These are phyloP conservation scores for Tetragnatha montana DNA, from an alignment of 2,888 invertebrate species.

Conservation along the genomic window DNA sequence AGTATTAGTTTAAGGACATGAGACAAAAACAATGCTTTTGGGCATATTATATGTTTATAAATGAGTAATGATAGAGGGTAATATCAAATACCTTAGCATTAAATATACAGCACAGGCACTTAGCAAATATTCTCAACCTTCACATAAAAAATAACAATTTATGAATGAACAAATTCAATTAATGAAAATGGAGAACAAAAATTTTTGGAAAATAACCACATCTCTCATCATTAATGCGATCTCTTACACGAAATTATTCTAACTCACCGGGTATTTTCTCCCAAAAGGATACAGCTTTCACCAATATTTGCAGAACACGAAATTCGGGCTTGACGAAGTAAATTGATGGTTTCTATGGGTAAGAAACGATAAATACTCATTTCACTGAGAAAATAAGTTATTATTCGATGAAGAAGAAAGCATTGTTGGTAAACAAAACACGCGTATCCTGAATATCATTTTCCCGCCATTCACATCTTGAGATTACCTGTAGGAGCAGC, in stretches of 20 bases:
- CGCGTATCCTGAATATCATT: not conserved
- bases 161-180: too few species aligned
- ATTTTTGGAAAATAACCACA: not conserved
- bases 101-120: too few species aligned
- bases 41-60: too few species aligned
- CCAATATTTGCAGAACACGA: not conserved
- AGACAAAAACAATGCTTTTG: too few species aligned
- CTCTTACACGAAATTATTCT: not conserved
- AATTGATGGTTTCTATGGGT: constrained; percentile 28
- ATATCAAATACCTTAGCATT: too few species aligned
- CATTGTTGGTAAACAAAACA: constrained; percentile 2
- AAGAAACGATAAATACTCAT: constrained; percentile 47
- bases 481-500: constrained; percentile 29
- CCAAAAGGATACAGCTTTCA: constrained; percentile 49
- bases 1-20: too few species aligned
- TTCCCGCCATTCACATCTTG: constrained; percentile 49
- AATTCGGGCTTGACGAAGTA: not conserved
- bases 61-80: too few species aligned
- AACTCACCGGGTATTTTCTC: constrained; percentile 43
- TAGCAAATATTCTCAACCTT: too few species aligned
- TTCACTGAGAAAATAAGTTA: not conserved
- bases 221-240: too few species aligned
- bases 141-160: too few species aligned
- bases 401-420: not conserved
- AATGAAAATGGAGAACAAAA: too few species aligned